A percentile compares a stretch with the other conserved stretches of the same genome.
Conservation (phyloP, 2,888 invertebrate species). For the Plusia festucae region DNA sequence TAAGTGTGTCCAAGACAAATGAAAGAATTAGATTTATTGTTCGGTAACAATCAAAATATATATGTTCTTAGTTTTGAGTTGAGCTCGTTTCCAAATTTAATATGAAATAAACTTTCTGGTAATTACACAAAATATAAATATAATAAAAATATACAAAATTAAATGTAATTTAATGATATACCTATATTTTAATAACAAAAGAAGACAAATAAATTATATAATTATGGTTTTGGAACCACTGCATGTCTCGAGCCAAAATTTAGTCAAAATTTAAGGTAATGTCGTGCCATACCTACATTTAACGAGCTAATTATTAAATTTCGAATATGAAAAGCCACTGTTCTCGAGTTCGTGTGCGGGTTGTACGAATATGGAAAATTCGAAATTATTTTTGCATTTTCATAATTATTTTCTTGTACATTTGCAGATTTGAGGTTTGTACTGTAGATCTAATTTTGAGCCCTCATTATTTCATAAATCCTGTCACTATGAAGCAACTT, state of each 20-base stretch:
- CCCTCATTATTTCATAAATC: too few relatives aligned
- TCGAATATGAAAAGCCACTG: constrained; percentile 6
- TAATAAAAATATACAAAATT: too few relatives aligned
- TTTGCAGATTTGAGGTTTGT: background rate
- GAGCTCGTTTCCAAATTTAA: too few relatives aligned
- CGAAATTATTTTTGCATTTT: constrained; percentile 12
- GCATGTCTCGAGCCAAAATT: background rate
- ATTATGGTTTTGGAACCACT: background rate
- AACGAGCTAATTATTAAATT: constrained; percentile 21
- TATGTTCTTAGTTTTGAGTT: too few relatives aligned
- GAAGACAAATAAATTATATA: background rate
- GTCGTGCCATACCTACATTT: constrained; percentile 1
- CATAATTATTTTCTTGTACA: background rate
- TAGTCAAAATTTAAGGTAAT: background rate
- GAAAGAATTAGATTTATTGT: too few relatives aligned
- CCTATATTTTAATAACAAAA: too few relatives aligned
- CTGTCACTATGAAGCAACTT: too few relatives aligned
- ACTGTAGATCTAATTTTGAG: background rate
- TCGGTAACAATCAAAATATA: too few relatives aligned
- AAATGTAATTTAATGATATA: too few relatives aligned
- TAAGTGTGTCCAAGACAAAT: too few relatives aligned
- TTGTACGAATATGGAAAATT: constrained; percentile 5
- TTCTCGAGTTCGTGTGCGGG: constrained; percentile 10
- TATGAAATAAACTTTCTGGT: background rate
- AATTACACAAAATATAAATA: background rate